phyloP scores from a whole-genome alignment of 1,140 invertebrate genomes.

The Tetramorium parvispinum region DNA sequence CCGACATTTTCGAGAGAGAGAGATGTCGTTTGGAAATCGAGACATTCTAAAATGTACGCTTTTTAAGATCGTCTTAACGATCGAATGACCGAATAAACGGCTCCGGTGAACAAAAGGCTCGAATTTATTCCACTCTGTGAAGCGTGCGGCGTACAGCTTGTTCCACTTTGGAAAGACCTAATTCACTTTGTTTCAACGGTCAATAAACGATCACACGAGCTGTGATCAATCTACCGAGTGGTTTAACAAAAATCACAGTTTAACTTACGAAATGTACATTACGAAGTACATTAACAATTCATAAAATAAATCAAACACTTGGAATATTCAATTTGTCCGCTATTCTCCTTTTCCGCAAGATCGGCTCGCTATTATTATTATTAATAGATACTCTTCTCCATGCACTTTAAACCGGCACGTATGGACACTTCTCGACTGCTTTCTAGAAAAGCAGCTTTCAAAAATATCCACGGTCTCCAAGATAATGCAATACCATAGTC shows the following conservation, averaged over 20 bases:
- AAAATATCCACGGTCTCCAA: constrained; percentile 9
- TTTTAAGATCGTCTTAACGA: constrained; percentile 65
- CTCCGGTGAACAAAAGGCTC: constrained; percentile 66
- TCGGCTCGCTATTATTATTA: background rate
- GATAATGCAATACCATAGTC: constrained; percentile 68
- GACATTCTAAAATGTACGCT: background rate
- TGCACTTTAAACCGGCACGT: background rate
- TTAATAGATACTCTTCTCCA: background rate
- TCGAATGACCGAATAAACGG: constrained; percentile 62
- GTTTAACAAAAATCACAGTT: constrained; percentile 58
- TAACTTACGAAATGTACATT: background rate
- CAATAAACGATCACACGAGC: constrained; percentile 59
- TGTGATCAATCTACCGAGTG: constrained; percentile 65
- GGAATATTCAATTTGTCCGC: background rate
- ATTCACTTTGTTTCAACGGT: constrained; percentile 72
- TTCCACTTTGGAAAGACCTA: constrained; percentile 61
- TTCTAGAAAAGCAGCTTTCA: constrained; percentile 37
- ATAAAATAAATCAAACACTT: background rate
- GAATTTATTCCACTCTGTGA: constrained; percentile 70
- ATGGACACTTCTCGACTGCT: constrained; percentile 1
- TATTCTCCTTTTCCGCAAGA: background rate
- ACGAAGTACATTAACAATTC: background rate
- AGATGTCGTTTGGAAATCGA: background rate
- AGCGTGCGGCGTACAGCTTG: constrained; percentile 64
- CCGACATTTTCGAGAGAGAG: background rate